Conservation (phyloP, 2,797 vertebrate species). For the Coregonus sp. region DNA sequence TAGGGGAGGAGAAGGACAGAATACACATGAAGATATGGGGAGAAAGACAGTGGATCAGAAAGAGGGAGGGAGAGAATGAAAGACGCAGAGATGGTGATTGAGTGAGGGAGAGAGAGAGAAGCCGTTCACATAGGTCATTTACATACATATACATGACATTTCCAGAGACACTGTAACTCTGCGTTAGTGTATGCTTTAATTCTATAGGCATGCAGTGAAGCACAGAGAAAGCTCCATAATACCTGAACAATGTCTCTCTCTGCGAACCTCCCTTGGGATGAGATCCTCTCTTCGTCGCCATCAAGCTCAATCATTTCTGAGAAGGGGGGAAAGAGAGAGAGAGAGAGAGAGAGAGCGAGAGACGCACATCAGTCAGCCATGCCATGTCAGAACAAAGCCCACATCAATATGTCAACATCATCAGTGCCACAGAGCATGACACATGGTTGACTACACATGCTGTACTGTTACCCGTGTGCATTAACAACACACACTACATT, state of each 20-base stretch:
- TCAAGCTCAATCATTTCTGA: slow-evolving; percentile 97
- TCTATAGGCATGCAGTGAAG: slow-evolving; percentile 11
- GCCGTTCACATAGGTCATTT: neutral
- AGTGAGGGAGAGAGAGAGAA: neutral
- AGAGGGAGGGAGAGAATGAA: neutral
- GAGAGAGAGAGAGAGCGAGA: slow-evolving; percentile 10
- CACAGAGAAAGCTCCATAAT: neutral
- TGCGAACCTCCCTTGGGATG: slow-evolving; percentile 92
- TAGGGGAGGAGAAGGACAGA: neutral
- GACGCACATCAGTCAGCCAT: slow-evolving; percentile 5
- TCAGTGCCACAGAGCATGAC: neutral
- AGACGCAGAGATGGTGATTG: neutral
- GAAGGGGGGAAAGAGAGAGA: neutral
- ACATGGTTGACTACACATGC: neutral
- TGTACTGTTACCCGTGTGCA: too few species aligned
- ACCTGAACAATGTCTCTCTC: slow-evolving; percentile 99
- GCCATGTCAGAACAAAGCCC: neutral
- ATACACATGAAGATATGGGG: slow-evolving; percentile 1
- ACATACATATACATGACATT: neutral
- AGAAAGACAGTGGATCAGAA: neutral
- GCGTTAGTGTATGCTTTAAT: slow-evolving; percentile 15
- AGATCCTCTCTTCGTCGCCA: slow-evolving; percentile 93
- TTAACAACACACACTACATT: too few species aligned
- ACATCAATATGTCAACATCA: slow-evolving; percentile 7
- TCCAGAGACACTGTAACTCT: slow-evolving; percentile 5